Evolutionary conservation across 2,888 invertebrate genomes (phyloP).

Genomic region (Beris chalybata): DNA sequence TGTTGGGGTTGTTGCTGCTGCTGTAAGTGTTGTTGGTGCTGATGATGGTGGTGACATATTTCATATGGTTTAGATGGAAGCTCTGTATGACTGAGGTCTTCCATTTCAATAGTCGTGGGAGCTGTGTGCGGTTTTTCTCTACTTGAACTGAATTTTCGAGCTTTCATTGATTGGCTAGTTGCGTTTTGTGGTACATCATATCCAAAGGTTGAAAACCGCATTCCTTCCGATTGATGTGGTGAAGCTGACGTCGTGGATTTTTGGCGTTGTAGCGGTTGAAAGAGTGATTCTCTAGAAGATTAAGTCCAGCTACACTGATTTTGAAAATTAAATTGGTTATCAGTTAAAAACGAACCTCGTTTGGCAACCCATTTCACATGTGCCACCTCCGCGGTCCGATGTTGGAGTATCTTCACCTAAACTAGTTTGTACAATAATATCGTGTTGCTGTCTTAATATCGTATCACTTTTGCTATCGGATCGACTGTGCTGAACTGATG

Average conservation of each 20-base stretch:
- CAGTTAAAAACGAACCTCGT: conserved; percentile 63
- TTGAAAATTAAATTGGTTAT: no score
- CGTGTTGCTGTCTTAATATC: conserved; percentile 51
- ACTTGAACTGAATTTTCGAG: conserved; percentile 46
- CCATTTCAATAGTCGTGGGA: conserved; percentile 50
- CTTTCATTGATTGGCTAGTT: conserved; percentile 31
- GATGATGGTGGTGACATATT: conserved; percentile 43
- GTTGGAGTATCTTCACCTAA: conserved; percentile 44
- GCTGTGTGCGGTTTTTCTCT: conserved; percentile 39
- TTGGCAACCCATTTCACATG: conserved; percentile 78
- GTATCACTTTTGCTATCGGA: conserved; percentile 53
- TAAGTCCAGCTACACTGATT: background rate
- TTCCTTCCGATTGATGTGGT: conserved; percentile 45
- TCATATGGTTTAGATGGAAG: conserved; percentile 33
- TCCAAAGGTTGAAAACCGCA: conserved; percentile 56
- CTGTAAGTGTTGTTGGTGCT: conserved; percentile 14
- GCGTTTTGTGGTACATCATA: conserved; percentile 47
- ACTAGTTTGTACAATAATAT: conserved; percentile 53
- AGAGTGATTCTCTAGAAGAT: conserved; percentile 51
- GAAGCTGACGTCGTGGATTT: conserved; percentile 52
- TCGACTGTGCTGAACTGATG: conserved; percentile 49
- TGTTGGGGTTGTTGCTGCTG: conserved; percentile 11
- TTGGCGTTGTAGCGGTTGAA: conserved; percentile 49
- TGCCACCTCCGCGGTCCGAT: conserved; percentile 55
- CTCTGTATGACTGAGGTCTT: conserved; percentile 42